Evolutionary conservation across 2,888 invertebrate species (phyloP).

Genomic region (Drosophila cognata): DNA sequence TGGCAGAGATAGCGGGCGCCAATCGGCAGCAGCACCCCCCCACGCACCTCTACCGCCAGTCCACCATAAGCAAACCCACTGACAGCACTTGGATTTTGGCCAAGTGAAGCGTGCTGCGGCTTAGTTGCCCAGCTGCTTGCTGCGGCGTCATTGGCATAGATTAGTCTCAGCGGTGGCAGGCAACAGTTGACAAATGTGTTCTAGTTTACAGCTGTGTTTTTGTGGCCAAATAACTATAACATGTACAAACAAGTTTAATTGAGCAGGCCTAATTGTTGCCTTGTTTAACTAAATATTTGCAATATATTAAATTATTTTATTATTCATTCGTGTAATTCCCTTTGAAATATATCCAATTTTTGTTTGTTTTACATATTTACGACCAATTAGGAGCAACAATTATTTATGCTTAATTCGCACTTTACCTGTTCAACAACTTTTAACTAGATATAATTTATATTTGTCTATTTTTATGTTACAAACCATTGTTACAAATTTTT

Average conservation of each 20-base stretch:
- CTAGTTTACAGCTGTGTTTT: slow-evolving; percentile 38
- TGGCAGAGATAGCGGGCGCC: slow-evolving; percentile 47
- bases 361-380: slow-evolving; percentile 15
- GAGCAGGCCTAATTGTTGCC: slow-evolving; percentile 53
- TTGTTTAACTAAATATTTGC: slow-evolving; percentile 51
- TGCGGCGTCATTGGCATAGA: slow-evolving; percentile 68
- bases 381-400: slow-evolving; percentile 20
- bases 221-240: slow-evolving; percentile 38
- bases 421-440: neutral
- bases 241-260: slow-evolving; percentile 45
- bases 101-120: slow-evolving; percentile 79
- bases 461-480: neutral
- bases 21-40: slow-evolving; percentile 33
- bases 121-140: slow-evolving; percentile 69
- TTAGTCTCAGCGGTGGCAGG: slow-evolving; percentile 62
- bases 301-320: slow-evolving; percentile 41
- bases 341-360: slow-evolving; percentile 14
- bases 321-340: slow-evolving; percentile 27
- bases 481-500: neutral
- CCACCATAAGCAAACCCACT: slow-evolving; percentile 63
- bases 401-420: neutral
- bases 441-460: neutral
- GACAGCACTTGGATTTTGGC: slow-evolving; percentile 65
- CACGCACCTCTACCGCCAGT: neutral
- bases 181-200: slow-evolving; percentile 69